These are phyloP conservation scores for Rhamphomyia laevipes DNA, from an alignment of 2,888 invertebrate species.

Conservation along the genomic window DNA sequence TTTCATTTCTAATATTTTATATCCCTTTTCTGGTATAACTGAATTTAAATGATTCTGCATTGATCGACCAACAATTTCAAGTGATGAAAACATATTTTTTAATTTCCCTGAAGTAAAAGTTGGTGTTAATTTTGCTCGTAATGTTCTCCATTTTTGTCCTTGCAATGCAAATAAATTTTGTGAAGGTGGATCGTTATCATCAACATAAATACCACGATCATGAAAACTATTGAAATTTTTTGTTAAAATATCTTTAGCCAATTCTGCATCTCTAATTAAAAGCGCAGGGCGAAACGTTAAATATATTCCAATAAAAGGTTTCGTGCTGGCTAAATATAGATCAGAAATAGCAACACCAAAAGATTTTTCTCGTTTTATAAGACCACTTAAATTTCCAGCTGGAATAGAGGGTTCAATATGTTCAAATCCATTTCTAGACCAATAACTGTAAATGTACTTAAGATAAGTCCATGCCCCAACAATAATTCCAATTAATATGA, in stretches of 20 bases:
- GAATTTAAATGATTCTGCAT: conserved; percentile 38
- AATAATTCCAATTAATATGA: no score
- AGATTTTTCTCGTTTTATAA: conserved; percentile 43
- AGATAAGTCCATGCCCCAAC: neutral
- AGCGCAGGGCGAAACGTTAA: conserved; percentile 48
- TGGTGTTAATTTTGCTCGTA: conserved; percentile 52
- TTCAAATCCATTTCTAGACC: conserved; percentile 45
- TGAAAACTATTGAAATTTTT: conserved; percentile 53
- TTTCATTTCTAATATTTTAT: conserved; percentile 38
- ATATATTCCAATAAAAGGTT: conserved; percentile 43
- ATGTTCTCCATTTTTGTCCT: conserved; percentile 46
- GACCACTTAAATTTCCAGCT: conserved; percentile 48
- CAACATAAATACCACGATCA: conserved; percentile 50
- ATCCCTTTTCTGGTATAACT: conserved; percentile 25
- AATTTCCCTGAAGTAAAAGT: conserved; percentile 56
- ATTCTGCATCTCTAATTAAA: conserved; percentile 47
- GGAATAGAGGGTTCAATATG: conserved; percentile 47
- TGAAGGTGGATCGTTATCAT: conserved; percentile 48
- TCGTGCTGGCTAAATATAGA: conserved; percentile 37
- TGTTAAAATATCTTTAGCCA: conserved; percentile 47
- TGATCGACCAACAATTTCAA: conserved; percentile 44
- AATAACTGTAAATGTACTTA: conserved; percentile 33
- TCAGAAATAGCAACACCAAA: conserved; percentile 50
- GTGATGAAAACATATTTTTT: conserved; percentile 49
- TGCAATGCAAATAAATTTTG: conserved; percentile 45